Base-by-base conservation (phyloP, 2,888 invertebrate genomes). In the Crioceris asparagi region DNA sequence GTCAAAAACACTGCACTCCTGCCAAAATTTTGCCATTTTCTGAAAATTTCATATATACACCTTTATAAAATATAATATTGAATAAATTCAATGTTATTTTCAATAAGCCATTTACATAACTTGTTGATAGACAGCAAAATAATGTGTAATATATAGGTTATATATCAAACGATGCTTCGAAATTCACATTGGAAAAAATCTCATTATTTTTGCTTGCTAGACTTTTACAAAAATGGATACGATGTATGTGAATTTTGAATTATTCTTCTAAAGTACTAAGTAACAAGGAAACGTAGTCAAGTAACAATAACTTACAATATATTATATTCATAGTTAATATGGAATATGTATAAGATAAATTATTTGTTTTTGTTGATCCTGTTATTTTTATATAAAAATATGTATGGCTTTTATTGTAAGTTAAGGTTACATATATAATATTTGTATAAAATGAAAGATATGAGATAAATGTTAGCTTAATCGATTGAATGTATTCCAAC, bases 371-470 rank as follows among this genome's bases (percentile, higher is more conserved):
- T 53, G 52, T 44, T 50, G 50, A 52, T 47, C 48, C 48, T 50
- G 52, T 53, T 54, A 52, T 50, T 53, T 51, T 50, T 52, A 45
- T 47, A 43, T 38, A n/a, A n/a, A n/a, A n/a, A n/a, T n/a, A 46
- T 43, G 44, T 46, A 47, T 46, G 42, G 42, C 45, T 49, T 21
- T 53, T 56, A 52, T 55, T 52, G 53, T 54, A 52, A 56, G 58
- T 56, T 56, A 53, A 52, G 52, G 53, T 54, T 57, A 54, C 53
- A n/a, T 21, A 21, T 42, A 32, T 40, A 45, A 50, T 49, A 53
- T 57, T 56, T 60, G 57, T 59, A 59, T 54, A 57, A 58, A 54
- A 55, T 30, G n/a, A n/a, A n/a, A n/a, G n/a, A n/a, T n/a, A n/a
- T n/a, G n/a, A n/a, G n/a, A n/a, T n/a, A n/a, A n/a, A n/a, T n/a